Percentiles rank a stretch among this genome's conserved stretches.
Conservation (phyloP, 2,113 vertebrate genomes). For the Odontesthes bonariensis region DNA sequence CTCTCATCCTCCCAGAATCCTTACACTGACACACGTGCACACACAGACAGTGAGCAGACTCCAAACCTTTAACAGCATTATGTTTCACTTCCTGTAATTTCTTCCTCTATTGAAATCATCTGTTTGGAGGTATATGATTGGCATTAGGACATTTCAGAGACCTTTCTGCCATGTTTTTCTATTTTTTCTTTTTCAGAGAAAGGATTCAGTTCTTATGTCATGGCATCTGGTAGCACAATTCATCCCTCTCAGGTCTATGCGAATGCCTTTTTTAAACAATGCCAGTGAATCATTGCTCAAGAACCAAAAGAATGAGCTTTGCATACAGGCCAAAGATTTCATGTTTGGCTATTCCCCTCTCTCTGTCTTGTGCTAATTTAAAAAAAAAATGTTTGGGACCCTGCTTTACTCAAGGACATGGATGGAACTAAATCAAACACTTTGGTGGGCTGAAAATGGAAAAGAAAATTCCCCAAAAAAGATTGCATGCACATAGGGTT, state of each 20-base stretch:
- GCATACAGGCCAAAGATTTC: slow-evolving; percentile 39
- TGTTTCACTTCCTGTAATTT: background rate
- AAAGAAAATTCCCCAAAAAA: slow-evolving; percentile 29
- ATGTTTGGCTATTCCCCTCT: slow-evolving; percentile 20
- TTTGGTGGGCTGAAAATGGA: slow-evolving; percentile 32
- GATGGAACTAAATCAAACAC: slow-evolving; percentile 69
- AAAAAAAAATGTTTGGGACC: slow-evolving; percentile 45
- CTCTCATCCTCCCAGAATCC: slow-evolving; percentile 58
- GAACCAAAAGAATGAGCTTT: slow-evolving; percentile 56
- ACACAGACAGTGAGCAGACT: slow-evolving; percentile 6
- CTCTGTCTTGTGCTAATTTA: slow-evolving; percentile 10
- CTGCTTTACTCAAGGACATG: slow-evolving; percentile 53
- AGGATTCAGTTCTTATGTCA: slow-evolving; percentile 69
- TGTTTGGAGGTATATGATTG: slow-evolving; percentile 32
- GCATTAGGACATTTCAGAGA: slow-evolving; percentile 50
- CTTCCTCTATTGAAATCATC: slow-evolving; percentile 26
- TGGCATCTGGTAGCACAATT: slow-evolving; percentile 66
- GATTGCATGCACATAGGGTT: background rate
- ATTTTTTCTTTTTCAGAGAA: slow-evolving; percentile 37
- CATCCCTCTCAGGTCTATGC: slow-evolving; percentile 59
- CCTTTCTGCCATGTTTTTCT: slow-evolving; percentile 30
- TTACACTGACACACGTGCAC: slow-evolving; percentile 5
- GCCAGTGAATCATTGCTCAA: slow-evolving; percentile 56
- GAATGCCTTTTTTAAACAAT: slow-evolving; percentile 63
- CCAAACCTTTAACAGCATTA: slow-evolving; percentile 6